Evolutionary conservation across 2,113 vertebrate genomes (phyloP).

Genomic region (Odontophorus gujanensis): DNA sequence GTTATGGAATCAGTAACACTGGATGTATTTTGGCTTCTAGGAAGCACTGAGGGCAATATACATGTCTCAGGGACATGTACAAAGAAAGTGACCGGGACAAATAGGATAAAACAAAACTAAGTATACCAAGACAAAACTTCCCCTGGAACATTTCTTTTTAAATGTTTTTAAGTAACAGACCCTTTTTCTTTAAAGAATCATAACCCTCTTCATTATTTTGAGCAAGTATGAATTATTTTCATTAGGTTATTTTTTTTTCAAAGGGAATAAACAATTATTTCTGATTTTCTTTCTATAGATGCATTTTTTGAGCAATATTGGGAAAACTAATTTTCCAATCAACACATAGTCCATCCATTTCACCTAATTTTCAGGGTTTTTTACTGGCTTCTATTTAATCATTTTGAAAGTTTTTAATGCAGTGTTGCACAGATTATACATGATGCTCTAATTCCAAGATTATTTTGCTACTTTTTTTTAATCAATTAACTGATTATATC

Average conservation of each 20-base stretch:
- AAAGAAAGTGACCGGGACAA: not conserved
- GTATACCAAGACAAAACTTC: not conserved
- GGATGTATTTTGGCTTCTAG: not conserved
- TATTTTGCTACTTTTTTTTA: slow-evolving; percentile 4
- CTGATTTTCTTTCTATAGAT: not conserved
- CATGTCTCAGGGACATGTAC: not conserved
- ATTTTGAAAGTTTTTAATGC: not conserved
- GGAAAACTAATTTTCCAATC: not conserved
- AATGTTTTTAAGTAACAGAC: not conserved
- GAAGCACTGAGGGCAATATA: not conserved
- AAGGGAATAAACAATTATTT: not conserved
- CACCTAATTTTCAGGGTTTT: not conserved
- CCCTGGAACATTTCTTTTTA: not conserved
- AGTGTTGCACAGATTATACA: not conserved
- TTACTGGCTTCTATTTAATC: not conserved
- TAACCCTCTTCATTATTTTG: not conserved
- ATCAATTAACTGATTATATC: not conserved
- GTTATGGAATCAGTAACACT: not conserved
- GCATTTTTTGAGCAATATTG: not conserved
- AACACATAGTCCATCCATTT: not conserved
- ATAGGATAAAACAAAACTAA: not conserved
- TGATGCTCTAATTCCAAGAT: not conserved
- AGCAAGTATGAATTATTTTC: not conserved
- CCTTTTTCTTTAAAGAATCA: not conserved
- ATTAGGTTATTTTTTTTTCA: not conserved